Evolutionary conservation across 2,113 vertebrate genomes (phyloP), one percentile per base, ranked within the genome.

Genomic region (Origma solitaria): DNA sequence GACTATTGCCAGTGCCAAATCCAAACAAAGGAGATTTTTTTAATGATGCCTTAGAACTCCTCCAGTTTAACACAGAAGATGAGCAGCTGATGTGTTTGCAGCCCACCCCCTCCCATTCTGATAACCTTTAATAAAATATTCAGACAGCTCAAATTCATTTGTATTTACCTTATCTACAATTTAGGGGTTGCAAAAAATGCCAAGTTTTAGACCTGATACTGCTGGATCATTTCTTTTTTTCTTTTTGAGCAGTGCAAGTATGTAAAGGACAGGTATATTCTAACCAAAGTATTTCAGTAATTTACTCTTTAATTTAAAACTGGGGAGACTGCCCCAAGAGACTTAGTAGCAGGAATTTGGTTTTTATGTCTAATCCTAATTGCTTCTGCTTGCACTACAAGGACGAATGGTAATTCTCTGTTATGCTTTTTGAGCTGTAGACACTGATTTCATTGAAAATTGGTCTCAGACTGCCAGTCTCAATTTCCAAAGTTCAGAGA

Each of bases 21-120:
- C 86, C 90, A 96, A 94, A 98, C 96, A 96, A 96, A 96, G 96
- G 91, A 95, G 91, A 69, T 64, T 93, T 94, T 94, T 97, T 97
- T 92, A 95, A 97, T 94, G 94, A 96, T 95, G 81, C 93, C 54
- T 97, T 90, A 94, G 92, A 92, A 89, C 73, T 94, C 87, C 62
- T 60, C 60, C 38, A 25, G 54, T 71, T 81, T 85, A 65, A 90
- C 88, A 93, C 7, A 76, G 85, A 96, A 92, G 92, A 96, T 27
- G 91, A 93, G 94, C 69, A 89, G 95, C 22, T 65, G 94, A 93
- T 73, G 83, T 42, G 56, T 88, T 81, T 90, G 90, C 85, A 92
- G 64, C 23, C 37, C 68, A 51, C 28, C 28, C 11, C 27, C 20
- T 5, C 37, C 23, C 1, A 0, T 37, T 35, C 42, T 0, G 0